These are phyloP conservation scores for Peromyscus maniculatus DNA, from an alignment of 2,113 vertebrate species.

Conservation along the genomic window DNA sequence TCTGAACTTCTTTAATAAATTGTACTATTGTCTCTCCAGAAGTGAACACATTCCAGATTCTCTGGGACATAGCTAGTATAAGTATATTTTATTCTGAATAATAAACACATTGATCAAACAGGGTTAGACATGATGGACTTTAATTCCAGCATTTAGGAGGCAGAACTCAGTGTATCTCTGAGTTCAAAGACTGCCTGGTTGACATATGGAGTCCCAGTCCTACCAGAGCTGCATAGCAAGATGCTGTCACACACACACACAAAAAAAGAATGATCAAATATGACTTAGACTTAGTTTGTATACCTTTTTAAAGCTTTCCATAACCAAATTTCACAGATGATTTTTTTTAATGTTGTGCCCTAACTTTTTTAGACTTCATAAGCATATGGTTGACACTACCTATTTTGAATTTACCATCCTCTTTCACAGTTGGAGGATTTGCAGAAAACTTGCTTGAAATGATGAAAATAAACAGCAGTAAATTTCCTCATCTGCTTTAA, in stretches of 20 bases:
- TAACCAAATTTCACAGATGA: constrained; percentile 33
- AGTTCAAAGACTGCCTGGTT: background rate
- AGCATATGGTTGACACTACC: constrained; percentile 1
- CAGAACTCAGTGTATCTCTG: background rate
- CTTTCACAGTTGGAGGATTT: constrained; percentile 29
- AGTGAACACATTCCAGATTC: constrained; percentile 46
- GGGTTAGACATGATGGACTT: background rate
- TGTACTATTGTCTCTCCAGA: background rate
- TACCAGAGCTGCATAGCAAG: background rate
- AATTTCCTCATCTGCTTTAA: constrained; percentile 57
- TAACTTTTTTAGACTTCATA: background rate
- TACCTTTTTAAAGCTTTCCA: constrained; percentile 35
- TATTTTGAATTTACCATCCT: constrained; percentile 42
- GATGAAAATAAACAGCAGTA: constrained; percentile 45
- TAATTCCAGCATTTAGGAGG: background rate
- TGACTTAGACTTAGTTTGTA: constrained; percentile 60
- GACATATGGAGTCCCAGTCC: background rate
- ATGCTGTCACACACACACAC: background rate
- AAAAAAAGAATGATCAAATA: constrained; percentile 12
- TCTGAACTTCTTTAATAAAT: constrained; percentile 4
- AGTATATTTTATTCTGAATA: constrained; percentile 58
- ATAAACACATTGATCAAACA: background rate
- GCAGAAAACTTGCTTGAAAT: constrained; percentile 39
- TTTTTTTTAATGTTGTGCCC: background rate
- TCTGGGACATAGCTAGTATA: constrained; percentile 37